Percentiles rank a stretch among this genome's conserved stretches.
These are phyloP conservation scores for Pteropus alecto DNA, from an alignment of 2,113 vertebrate species.

Conservation along the genomic window DNA sequence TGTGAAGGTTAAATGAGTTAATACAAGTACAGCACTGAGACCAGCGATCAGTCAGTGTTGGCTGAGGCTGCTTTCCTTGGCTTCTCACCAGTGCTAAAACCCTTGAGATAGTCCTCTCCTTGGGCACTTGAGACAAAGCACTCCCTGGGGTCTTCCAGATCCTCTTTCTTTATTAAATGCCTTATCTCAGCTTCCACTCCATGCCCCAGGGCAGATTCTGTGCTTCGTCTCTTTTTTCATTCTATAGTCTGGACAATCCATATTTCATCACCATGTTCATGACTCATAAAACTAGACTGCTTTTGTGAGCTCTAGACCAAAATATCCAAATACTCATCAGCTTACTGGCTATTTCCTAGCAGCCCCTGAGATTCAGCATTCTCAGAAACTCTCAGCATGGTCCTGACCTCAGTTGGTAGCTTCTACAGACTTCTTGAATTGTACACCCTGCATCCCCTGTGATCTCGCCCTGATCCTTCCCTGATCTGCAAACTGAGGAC, in stretches of 20 bases:
- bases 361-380: not conserved
- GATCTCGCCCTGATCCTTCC: not conserved
- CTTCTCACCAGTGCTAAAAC: not conserved
- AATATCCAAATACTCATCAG: not conserved
- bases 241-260: not conserved
- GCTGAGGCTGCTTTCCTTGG: not conserved
- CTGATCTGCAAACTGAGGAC: not conserved
- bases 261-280: not conserved
- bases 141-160: not conserved
- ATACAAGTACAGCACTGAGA: not conserved
- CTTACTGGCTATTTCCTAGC: not conserved
- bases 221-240: not conserved
- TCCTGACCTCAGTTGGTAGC: not conserved
- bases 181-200: not conserved
- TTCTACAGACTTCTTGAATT: not conserved
- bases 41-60: rapidly evolving
- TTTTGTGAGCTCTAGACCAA: not conserved
- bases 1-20: not conserved
- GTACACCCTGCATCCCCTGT: not conserved
- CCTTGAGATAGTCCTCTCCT: not conserved
- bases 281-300: not conserved
- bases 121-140: not conserved
- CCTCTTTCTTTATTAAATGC: not conserved
- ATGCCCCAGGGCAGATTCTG: not conserved
- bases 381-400: not conserved